Evolutionary conservation across 2,113 vertebrate genomes (phyloP), one percentile per base, ranked within the genome.

Genomic region (Macrotus californicus): DNA sequence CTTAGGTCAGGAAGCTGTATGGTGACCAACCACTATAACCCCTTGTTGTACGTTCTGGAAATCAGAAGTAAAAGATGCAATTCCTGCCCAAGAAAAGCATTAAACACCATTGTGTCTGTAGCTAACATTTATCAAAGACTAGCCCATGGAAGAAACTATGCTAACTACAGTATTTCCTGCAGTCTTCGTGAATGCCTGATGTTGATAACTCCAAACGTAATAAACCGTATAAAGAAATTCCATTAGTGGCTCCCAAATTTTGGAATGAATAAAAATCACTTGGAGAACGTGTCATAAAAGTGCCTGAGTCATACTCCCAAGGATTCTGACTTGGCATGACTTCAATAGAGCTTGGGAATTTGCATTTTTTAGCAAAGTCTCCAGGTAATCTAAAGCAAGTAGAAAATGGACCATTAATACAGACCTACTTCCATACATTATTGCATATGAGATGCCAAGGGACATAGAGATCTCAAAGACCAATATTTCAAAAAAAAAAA

Each of bases 1-100:
- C 64, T 85, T 66, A 79, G 36, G 92, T 66, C 76, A 94, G 46
- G 87, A 84, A 85, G 52, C 84, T 6, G 7, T n/a, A 85, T 72
- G 59, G 59, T 50, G 70, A 24, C 72, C 21, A 85, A 59, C 5
- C 4, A 3, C 13, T 5, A 7, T 29, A 15, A 0, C 34, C 16
- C 24, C 7, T 90, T 46, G 52, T 52, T 13, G 2, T n/a, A 22
- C 1, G 7, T 2, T 59, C n/a, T 66, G 16, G 54, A 82, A 94
- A 90, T 89, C 36, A 34, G 21, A 90, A 85, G 24, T 34, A 16
- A n/a, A 21, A 66, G 24, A 70, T 41, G 14, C 1, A 66, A 69
- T 82, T 36, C 36, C 48, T 56, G 24, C 6, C 22, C 19, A 70
- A 21, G 15, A 59, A 93, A 87, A 54, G 24, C 16, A 24, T 29